Conservation (phyloP, 2,888 invertebrate species). For the Nycteola revayana region DNA sequence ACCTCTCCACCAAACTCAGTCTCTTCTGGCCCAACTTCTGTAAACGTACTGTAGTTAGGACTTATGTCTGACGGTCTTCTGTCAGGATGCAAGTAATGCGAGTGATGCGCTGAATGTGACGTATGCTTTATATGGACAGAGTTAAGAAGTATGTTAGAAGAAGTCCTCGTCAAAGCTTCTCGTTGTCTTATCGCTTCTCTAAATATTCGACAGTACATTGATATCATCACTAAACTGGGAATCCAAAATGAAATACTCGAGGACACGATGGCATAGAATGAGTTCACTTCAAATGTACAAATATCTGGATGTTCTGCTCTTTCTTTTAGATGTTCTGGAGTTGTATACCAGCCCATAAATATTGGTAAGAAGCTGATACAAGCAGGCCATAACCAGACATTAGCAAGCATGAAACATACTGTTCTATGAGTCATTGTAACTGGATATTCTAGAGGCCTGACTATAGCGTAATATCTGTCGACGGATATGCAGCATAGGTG, state of each 20-base stretch:
- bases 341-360: slow-evolving; percentile 97
- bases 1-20: slow-evolving; percentile 67
- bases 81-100: slow-evolving; percentile 73
- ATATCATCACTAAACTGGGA: slow-evolving; percentile 95
- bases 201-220: slow-evolving; percentile 93
- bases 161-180: slow-evolving; percentile 91
- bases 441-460: slow-evolving; percentile 95
- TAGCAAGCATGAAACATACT: slow-evolving; percentile 90
- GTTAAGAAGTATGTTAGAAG: slow-evolving; percentile 91
- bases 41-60: slow-evolving; percentile 77
- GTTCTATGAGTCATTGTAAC: slow-evolving; percentile 94
- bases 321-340: slow-evolving; percentile 87
- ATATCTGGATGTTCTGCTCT: slow-evolving; percentile 85
- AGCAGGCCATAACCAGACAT: slow-evolving; percentile 96
- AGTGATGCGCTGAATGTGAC: slow-evolving; percentile 86
- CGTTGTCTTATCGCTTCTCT: slow-evolving; percentile 91
- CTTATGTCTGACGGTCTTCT: slow-evolving; percentile 73
- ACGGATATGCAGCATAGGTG: slow-evolving; percentile 97
- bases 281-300: slow-evolving; percentile 93
- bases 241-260: slow-evolving; percentile 97
- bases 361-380: slow-evolving; percentile 97
- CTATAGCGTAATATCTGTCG: slow-evolving; percentile 95
- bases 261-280: slow-evolving; percentile 92
- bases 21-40: slow-evolving; percentile 74
- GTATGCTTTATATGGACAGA: slow-evolving; percentile 92